A percentile compares a stretch with the other conserved stretches of the same genome.
phyloP scores from a whole-genome alignment of 2,113 vertebrate species.

The Oostethus manadensis region DNA sequence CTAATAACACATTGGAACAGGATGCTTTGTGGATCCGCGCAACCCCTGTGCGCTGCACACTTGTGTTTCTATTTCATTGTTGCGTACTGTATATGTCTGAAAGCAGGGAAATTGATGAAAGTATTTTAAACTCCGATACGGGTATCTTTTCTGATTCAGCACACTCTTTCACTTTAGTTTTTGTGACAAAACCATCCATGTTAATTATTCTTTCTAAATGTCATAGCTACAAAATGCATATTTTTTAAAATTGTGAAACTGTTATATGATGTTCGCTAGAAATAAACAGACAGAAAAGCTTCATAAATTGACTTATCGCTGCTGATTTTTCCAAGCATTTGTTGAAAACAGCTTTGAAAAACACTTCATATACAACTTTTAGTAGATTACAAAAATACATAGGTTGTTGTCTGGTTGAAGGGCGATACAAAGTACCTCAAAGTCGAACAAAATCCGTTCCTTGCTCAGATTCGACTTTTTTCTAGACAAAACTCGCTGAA shows the following conservation, averaged over 20 bases:
- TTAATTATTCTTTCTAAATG: conserved; percentile 76
- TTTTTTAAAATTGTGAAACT: conserved; percentile 78
- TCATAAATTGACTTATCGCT: conserved; percentile 68
- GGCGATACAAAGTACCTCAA: not conserved
- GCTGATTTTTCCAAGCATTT: conserved; percentile 42
- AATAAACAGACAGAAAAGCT: conserved; percentile 73
- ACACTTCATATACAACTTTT: not conserved
- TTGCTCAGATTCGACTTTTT: not conserved
- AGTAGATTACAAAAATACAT: not conserved
- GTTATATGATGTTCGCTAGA: conserved; percentile 78
- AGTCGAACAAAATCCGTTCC: not conserved
- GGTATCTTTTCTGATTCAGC: conserved; percentile 77
- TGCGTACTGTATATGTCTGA: conserved; percentile 69
- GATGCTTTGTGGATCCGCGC: conserved; percentile 72
- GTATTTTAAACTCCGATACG: conserved; percentile 78
- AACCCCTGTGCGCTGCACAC: conserved; percentile 64
- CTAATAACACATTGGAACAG: conserved; percentile 74
- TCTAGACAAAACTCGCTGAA: too few relatives aligned
- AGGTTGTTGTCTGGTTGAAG: not conserved
- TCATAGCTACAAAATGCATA: conserved; percentile 78
- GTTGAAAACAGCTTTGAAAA: not conserved
- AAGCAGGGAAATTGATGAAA: conserved; percentile 69
- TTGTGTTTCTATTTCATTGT: conserved; percentile 59
- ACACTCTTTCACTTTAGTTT: conserved; percentile 76
- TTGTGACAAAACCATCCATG: conserved; percentile 51